Percentiles rank a stretch among this genome's conserved stretches.
Conservation (phyloP, 2,888 invertebrate species). For the Creontiades dilutus region DNA sequence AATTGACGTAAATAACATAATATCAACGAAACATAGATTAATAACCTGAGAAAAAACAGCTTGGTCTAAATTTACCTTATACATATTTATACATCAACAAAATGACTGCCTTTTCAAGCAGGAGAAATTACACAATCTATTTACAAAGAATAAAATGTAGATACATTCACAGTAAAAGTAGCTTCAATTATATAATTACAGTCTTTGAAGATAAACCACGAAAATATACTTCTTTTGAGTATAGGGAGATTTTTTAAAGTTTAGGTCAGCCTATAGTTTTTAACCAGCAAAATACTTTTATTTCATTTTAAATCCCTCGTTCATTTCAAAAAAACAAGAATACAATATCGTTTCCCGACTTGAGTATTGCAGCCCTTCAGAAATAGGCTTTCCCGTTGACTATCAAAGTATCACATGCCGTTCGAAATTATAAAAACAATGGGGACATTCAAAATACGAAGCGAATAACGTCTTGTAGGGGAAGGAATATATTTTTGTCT, state of each 20-base stretch:
- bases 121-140: constrained; percentile 48
- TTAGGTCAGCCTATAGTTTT: constrained; percentile 43
- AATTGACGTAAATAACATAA: background rate
- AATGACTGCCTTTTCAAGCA: constrained; percentile 13
- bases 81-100: constrained; percentile 40
- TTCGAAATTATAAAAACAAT: constrained; percentile 13
- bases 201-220: constrained; percentile 63
- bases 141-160: constrained; percentile 60
- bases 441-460: background rate
- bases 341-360: background rate
- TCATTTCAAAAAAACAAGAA: constrained; percentile 20
- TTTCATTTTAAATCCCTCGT: constrained; percentile 46
- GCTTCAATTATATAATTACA: constrained; percentile 53
- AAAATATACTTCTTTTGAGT: constrained; percentile 56
- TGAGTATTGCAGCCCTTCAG: background rate
- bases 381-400: constrained; percentile 14
- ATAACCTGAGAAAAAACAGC: constrained; percentile 15
- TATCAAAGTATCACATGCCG: constrained; percentile 52
- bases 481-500: background rate
- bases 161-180: constrained; percentile 51
- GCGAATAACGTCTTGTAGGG: background rate
- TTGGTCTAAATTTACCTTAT: constrained; percentile 35
- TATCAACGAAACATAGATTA: background rate
- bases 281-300: constrained; percentile 51
- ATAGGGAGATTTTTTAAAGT: constrained; percentile 44